phyloP scores from a whole-genome alignment of 1,140 invertebrate genomes.

The Thalassaphorura encarpata region DNA sequence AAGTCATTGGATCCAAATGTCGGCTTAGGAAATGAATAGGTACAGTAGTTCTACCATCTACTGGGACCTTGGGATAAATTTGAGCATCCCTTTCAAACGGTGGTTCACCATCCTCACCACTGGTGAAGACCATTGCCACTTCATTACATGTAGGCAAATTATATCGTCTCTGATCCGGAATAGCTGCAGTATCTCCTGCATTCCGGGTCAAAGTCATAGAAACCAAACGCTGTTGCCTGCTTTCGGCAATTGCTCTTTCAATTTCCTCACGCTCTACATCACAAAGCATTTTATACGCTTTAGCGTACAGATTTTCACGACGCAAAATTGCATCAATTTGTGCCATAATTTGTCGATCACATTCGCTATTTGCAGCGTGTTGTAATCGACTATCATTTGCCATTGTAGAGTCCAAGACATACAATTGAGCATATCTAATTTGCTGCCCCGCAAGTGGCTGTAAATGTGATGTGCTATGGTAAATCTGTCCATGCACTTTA shows the following conservation, averaged over 20 bases:
- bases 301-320: conserved; percentile 6
- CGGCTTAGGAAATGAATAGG: not conserved
- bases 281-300: conserved; percentile 17
- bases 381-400: conserved; percentile 4
- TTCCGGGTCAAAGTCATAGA: conserved; percentile 10
- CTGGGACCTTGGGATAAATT: conserved; percentile 3
- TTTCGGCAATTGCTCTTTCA: not conserved
- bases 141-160: conserved; percentile 16
- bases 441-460: not conserved
- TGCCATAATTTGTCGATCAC: conserved; percentile 2
- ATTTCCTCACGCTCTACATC: conserved; percentile 2
- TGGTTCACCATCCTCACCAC: conserved; percentile 9
- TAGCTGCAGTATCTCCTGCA: no score
- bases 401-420: conserved; percentile 20
- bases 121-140: conserved; percentile 24
- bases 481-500: conserved; percentile 36
- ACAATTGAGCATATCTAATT: conserved; percentile 32
- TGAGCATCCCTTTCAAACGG: conserved; percentile 17
- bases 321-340: not conserved
- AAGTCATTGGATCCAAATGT: conserved; percentile 38
- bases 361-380: conserved; percentile 1
- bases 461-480: conserved; percentile 29
- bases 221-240: conserved; percentile 18
- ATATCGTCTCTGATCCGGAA: conserved; percentile 22
- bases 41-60: not conserved